A percentile compares a stretch with the other conserved stretches of the same genome.
Evolutionary conservation across 2,888 invertebrate genomes (phyloP).

Genomic region (Andrena hattorfiana): DNA sequence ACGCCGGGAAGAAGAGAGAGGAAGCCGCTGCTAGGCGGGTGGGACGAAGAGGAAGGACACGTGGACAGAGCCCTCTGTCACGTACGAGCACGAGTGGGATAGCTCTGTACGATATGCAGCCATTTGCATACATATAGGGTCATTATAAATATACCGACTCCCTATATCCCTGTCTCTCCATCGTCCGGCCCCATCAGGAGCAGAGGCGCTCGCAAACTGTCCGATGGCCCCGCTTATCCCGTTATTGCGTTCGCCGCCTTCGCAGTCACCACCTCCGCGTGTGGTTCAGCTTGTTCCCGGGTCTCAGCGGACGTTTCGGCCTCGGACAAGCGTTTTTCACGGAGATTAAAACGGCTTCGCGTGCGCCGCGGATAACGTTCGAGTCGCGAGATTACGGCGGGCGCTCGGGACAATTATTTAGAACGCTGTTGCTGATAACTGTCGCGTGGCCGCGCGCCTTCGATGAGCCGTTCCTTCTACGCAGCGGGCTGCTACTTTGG

Average conservation of each 20-base stretch:
- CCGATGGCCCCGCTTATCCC: constrained; percentile 83
- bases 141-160: constrained; percentile 84
- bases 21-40: constrained; percentile 2
- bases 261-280: constrained; percentile 55
- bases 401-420: not conserved
- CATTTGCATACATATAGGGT: constrained; percentile 85
- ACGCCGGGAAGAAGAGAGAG: constrained; percentile 19
- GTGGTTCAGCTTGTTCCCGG: constrained; percentile 47
- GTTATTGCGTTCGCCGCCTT: constrained; percentile 75
- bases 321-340: constrained; percentile 63
- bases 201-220: constrained; percentile 77
- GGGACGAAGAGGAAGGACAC: constrained; percentile 52
- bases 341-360: constrained; percentile 47
- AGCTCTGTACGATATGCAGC: constrained; percentile 84
- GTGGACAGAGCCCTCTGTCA: constrained; percentile 78
- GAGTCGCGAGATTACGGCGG: not conserved
- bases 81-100: constrained; percentile 80
- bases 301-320: constrained; percentile 56
- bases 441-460: not conserved
- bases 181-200: constrained; percentile 79
- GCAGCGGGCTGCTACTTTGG: too few species aligned
- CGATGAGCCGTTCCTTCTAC: not conserved
- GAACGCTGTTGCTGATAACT: not conserved
- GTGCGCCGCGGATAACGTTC: not conserved
- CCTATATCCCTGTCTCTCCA: constrained; percentile 77